phyloP scores from a whole-genome alignment of 2,113 vertebrate species.

The Gorsachius goisagi region DNA sequence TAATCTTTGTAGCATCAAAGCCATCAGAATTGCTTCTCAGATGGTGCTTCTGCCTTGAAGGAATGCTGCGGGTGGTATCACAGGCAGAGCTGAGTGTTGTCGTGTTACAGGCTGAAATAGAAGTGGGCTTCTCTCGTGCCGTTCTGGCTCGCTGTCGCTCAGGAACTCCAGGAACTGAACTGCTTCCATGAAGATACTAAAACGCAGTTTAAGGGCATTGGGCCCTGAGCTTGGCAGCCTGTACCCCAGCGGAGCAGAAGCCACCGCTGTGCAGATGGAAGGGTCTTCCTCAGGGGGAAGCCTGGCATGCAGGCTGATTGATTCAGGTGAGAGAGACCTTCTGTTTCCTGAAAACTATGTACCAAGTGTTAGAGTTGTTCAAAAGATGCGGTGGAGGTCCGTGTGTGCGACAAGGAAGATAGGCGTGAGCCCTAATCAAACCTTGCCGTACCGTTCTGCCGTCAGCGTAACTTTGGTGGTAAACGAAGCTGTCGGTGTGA shows the following conservation, averaged over 20 bases:
- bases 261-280: neutral
- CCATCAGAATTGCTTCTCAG: neutral
- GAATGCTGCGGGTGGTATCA: rapidly evolving
- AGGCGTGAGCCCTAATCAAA: neutral
- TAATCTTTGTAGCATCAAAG: neutral
- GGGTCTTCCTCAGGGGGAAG: too few species aligned
- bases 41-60: neutral
- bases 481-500: rapidly evolving
- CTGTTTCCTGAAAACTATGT: rapidly evolving
- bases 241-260: neutral
- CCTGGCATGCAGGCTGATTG: neutral
- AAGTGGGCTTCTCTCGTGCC: rapidly evolving
- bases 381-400: neutral
- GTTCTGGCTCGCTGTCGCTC: rapidly evolving
- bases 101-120: neutral
- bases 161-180: neutral
- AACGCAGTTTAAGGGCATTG: neutral
- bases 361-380: rapidly evolving
- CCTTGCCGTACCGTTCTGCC: neutral
- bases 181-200: neutral
- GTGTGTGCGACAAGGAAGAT: neutral
- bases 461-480: neutral
- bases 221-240: neutral
- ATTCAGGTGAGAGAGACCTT: neutral
- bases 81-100: neutral